Conservation (phyloP, 2,888 invertebrate genomes). For the Tanytarsus gracilentus region DNA sequence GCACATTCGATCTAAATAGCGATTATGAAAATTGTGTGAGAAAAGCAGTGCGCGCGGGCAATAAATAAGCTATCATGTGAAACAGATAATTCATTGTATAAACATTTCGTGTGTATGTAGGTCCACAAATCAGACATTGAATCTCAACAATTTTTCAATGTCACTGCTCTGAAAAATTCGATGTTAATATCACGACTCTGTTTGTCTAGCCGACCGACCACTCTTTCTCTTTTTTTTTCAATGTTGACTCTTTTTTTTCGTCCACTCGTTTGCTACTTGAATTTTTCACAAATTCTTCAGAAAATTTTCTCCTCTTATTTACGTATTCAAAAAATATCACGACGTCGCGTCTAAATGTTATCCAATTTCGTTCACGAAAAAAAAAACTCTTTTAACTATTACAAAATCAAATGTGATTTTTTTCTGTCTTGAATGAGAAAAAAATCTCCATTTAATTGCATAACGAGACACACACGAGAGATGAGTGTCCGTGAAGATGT, state of each 20-base stretch:
- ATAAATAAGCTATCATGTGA: slow-evolving; percentile 9
- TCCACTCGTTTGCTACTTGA: not conserved
- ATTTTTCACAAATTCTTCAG: not conserved
- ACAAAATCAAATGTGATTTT: slow-evolving; percentile 28
- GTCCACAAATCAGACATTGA: not conserved
- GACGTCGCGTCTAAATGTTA: slow-evolving; percentile 8
- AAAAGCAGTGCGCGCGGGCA: not conserved
- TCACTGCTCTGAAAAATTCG: slow-evolving; percentile 1
- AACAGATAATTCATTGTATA: slow-evolving; percentile 27
- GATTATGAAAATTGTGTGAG: not conserved
- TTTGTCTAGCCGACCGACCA: too few relatives aligned
- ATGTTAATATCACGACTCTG: too few relatives aligned
- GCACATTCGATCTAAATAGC: too few relatives aligned
- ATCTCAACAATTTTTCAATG: slow-evolving; percentile 18
- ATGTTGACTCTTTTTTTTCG: not conserved
- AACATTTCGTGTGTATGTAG: not conserved
- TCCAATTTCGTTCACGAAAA: slow-evolving; percentile 24
- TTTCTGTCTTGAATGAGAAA: slow-evolving; percentile 18
- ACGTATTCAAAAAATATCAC: too few relatives aligned
- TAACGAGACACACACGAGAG: slow-evolving; percentile 19
- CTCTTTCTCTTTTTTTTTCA: not conserved
- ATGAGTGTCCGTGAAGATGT: not conserved
- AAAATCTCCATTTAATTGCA: slow-evolving; percentile 29
- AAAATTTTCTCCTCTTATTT: too few relatives aligned
- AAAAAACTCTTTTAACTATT: slow-evolving; percentile 16